A percentile compares a stretch with the other conserved stretches of the same genome.
Conservation (phyloP, 2,113 vertebrate genomes). For the Oreocharis arfaki region DNA sequence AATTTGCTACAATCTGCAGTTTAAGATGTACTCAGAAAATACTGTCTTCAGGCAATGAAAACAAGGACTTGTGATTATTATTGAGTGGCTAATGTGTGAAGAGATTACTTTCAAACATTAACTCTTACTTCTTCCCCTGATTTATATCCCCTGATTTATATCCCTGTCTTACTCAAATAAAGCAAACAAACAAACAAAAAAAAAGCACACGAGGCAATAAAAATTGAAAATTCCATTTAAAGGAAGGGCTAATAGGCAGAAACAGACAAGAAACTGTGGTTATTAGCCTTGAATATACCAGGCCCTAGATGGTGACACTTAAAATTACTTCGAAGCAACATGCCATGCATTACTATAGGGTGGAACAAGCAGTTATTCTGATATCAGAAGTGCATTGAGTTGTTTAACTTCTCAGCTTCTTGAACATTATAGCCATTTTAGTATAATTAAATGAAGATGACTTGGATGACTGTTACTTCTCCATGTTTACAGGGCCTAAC, state of each 20-base stretch:
- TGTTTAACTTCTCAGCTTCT: constrained; percentile 6
- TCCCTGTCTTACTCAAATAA: background rate
- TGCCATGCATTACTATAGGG: background rate
- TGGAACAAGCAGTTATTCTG: background rate
- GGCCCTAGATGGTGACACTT: background rate
- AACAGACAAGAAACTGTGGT: background rate
- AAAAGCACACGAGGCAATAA: background rate
- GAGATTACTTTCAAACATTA: background rate
- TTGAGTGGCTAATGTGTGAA: background rate
- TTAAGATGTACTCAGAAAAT: background rate
- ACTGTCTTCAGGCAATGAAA: background rate
- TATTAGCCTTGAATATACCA: background rate
- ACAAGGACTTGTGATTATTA: background rate
- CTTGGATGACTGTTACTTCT: constrained; percentile 30
- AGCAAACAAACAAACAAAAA: background rate
- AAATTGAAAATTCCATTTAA: background rate
- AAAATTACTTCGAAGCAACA: background rate
- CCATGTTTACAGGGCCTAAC: background rate
- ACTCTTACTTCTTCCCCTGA: background rate
- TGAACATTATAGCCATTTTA: constrained; percentile 25
- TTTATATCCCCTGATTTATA: background rate
- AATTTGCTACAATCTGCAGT: background rate
- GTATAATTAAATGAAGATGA: constrained; percentile 29
- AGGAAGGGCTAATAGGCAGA: background rate
- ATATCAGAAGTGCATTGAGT: background rate